Conservation (phyloP, 2,113 vertebrate genomes). For the Actenoides hombroni region DNA sequence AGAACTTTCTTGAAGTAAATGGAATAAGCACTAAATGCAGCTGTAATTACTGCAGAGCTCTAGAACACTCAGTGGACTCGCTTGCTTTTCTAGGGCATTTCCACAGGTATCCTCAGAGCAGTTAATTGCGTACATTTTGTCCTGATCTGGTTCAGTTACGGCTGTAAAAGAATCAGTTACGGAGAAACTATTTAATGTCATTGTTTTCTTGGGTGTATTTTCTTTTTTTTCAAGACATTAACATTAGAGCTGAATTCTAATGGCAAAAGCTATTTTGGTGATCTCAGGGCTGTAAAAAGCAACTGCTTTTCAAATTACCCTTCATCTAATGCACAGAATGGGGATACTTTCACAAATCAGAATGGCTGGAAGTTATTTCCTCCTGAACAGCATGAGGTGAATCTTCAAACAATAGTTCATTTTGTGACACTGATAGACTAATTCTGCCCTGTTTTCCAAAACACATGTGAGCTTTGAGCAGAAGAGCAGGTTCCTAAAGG, state of each 20-base stretch:
- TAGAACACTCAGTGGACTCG: background rate
- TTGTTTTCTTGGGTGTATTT: background rate
- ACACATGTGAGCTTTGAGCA: background rate
- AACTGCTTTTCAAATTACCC: background rate
- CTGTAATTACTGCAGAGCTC: background rate
- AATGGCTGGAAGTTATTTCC: background rate
- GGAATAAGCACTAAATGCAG: background rate
- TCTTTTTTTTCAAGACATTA: background rate
- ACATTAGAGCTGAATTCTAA: slow-evolving; percentile 1
- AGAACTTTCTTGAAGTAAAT: slow-evolving; percentile 13
- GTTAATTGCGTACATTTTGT: slow-evolving; percentile 2
- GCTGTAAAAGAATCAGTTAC: background rate
- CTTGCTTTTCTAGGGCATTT: slow-evolving; percentile 7
- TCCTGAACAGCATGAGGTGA: background rate
- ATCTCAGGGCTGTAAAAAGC: background rate
- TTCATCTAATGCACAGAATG: slow-evolving; percentile 1
- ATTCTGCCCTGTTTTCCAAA: background rate
- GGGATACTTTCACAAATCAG: background rate
- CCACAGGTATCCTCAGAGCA: slow-evolving; percentile 20
- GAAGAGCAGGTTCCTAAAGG: background rate
- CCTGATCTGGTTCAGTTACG: background rate
- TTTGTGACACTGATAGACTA: background rate
- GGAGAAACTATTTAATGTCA: background rate
- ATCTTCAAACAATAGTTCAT: background rate
- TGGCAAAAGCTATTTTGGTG: background rate